A percentile compares a stretch with the other conserved stretches of the same genome.
phyloP scores from a whole-genome alignment of 2,888 invertebrate species.

The Spilosoma lubricipeda region DNA sequence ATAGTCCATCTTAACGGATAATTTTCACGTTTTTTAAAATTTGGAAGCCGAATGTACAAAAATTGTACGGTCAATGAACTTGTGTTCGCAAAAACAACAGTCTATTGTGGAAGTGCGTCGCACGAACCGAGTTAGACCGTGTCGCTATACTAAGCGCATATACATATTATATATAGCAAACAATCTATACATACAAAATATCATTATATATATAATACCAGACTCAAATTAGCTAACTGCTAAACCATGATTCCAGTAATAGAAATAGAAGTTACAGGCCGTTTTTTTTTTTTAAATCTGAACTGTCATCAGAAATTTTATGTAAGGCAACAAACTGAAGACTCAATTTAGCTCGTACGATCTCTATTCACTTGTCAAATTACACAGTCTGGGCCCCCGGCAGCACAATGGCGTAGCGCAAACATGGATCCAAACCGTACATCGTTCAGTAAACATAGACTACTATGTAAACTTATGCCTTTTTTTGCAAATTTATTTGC shows the following conservation, averaged over 20 bases:
- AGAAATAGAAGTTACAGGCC: too few species aligned
- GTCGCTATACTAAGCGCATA: constrained; percentile 51
- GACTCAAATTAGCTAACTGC: background rate
- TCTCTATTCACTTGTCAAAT: constrained; percentile 43
- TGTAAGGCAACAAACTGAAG: constrained; percentile 13
- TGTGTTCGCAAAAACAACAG: constrained; percentile 70
- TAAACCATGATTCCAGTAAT: background rate
- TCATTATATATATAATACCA: background rate
- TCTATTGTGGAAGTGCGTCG: constrained; percentile 75
- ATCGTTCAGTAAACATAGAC: constrained; percentile 67
- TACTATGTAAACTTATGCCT: constrained; percentile 58
- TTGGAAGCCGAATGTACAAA: constrained; percentile 69
- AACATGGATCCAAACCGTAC: constrained; percentile 73
- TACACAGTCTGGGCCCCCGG: constrained; percentile 40
- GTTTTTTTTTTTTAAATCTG: background rate
- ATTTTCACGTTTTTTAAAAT: constrained; percentile 51
- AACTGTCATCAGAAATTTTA: constrained; percentile 14
- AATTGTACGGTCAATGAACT: constrained; percentile 74
- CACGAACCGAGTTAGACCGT: constrained; percentile 54
- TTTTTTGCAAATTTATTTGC: constrained; percentile 68
- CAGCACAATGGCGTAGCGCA: constrained; percentile 71
- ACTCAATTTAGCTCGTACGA: constrained; percentile 1
- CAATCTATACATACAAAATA: background rate
- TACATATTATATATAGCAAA: constrained; percentile 22
- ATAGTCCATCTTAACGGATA: constrained; percentile 31